These are phyloP conservation scores for Pseudocheirus occidentalis DNA, from an alignment of 2,797 vertebrate genomes.

Conservation along the genomic window DNA sequence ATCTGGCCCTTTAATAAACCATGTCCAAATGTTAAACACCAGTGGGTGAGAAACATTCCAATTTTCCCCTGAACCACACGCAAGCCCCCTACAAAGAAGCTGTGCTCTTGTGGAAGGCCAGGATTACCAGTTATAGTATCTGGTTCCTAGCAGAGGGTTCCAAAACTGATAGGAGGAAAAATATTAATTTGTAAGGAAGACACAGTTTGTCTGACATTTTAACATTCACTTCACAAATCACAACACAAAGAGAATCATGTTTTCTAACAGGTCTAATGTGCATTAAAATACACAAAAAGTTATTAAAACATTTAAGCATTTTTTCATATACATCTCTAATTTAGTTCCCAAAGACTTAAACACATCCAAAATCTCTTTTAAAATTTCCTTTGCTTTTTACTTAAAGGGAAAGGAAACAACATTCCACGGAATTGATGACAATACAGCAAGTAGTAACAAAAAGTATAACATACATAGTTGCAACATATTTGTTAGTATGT, in stretches of 20 bases:
- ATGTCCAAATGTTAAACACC: no score
- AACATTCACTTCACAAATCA: neutral
- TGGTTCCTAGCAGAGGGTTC: neutral
- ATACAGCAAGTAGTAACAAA: neutral
- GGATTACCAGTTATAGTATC: neutral
- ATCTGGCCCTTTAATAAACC: neutral
- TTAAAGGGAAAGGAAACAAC: neutral
- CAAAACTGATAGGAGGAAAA: neutral
- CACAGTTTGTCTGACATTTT: neutral
- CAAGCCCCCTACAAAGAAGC: neutral
- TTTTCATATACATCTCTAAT: neutral
- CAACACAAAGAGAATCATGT: neutral
- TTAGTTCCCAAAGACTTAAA: no score
- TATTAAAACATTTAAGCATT: neutral
- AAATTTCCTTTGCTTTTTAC: neutral
- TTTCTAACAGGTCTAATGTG: neutral
- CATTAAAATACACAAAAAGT: neutral
- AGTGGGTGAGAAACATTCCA: no score
- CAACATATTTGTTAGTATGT: neutral
- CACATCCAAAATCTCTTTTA: neutral
- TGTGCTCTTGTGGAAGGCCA: neutral
- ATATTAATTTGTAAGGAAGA: neutral
- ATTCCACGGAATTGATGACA: neutral
- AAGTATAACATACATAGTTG: neutral
- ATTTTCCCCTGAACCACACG: neutral